phyloP scores from a whole-genome alignment of 2,797 vertebrate species.

The Epinephelus malabaricus region DNA sequence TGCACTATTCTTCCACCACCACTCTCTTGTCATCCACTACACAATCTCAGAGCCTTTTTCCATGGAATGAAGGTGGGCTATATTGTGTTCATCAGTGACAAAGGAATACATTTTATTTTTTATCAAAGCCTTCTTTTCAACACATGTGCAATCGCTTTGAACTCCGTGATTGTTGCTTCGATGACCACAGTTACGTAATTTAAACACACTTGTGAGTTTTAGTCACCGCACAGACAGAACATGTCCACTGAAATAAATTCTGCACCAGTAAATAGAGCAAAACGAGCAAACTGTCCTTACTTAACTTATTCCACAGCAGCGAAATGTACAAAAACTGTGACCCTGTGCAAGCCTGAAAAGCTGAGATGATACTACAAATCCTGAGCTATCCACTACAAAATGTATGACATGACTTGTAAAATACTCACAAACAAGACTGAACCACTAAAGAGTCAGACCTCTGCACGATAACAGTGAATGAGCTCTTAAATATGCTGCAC shows the following conservation, averaged over 20 bases:
- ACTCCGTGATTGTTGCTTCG: neutral
- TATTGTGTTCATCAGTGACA: neutral
- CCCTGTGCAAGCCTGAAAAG: slow-evolving; percentile 13
- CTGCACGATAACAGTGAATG: slow-evolving; percentile 46
- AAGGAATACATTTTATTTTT: neutral
- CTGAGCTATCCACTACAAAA: slow-evolving; percentile 59
- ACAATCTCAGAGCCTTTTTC: slow-evolving; percentile 13
- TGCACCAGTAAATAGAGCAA: slow-evolving; percentile 19
- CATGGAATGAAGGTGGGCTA: neutral
- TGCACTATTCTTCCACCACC: slow-evolving; percentile 9
- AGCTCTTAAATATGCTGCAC: slow-evolving; percentile 48
- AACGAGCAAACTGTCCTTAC: slow-evolving; percentile 11
- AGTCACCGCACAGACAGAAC: neutral
- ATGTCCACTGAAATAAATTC: slow-evolving; percentile 4
- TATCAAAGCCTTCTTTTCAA: neutral
- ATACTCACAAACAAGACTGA: slow-evolving; percentile 44
- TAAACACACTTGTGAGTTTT: slow-evolving; percentile 16
- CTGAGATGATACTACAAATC: slow-evolving; percentile 47
- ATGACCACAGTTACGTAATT: slow-evolving; percentile 13
- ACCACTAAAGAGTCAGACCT: slow-evolving; percentile 23
- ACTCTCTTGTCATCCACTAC: neutral
- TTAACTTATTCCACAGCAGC: slow-evolving; percentile 24
- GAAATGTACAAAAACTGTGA: slow-evolving; percentile 3
- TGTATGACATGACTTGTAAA: slow-evolving; percentile 66
- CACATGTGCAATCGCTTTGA: slow-evolving; percentile 1